Conservation (phyloP, 2,113 vertebrate species). For the Clupea harengus region DNA sequence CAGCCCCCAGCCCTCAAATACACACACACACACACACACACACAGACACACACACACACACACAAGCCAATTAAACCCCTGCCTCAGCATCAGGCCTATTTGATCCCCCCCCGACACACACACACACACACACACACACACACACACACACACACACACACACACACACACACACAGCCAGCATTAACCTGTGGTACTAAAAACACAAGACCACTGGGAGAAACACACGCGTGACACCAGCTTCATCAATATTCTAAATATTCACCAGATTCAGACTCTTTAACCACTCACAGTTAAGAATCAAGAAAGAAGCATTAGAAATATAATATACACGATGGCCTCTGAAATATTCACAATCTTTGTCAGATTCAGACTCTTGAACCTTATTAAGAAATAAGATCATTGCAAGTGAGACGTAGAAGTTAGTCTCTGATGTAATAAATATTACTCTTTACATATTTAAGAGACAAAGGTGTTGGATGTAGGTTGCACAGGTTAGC, state of each 20-base stretch:
- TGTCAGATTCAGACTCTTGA: neutral
- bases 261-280: too few relatives aligned
- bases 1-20: neutral
- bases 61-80: neutral
- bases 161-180: neutral
- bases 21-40: neutral
- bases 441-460: neutral
- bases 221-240: too few relatives aligned
- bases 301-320: too few relatives aligned
- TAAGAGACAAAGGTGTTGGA: too few relatives aligned
- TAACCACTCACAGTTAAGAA: too few relatives aligned
- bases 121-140: neutral
- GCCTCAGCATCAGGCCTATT: neutral
- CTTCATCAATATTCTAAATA: too few relatives aligned
- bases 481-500: too few relatives aligned
- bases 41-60: neutral
- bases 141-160: neutral
- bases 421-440: neutral
- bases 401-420: neutral
- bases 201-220: too few relatives aligned
- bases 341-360: neutral
- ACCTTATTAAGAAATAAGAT: neutral
- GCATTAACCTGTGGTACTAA: too few relatives aligned
- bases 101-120: neutral
- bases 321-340: neutral